Conservation (phyloP, 2,888 invertebrate species). For the Cremastinae sp. region DNA sequence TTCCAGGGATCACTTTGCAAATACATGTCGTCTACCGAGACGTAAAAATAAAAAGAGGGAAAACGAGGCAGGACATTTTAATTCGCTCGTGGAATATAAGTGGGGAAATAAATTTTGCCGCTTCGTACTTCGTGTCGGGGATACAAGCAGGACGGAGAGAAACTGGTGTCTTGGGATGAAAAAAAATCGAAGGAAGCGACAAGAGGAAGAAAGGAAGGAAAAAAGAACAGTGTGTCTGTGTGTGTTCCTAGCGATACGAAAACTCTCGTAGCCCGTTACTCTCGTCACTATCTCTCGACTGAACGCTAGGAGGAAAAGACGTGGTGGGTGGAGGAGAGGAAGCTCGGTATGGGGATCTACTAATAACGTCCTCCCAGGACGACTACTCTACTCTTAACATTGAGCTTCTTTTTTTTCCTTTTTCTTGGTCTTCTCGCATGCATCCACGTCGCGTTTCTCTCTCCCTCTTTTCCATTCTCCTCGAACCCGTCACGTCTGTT, state of each 20-base stretch:
- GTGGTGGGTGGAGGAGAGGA: slow-evolving; percentile 28
- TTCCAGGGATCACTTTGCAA: slow-evolving; percentile 19
- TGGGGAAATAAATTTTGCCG: slow-evolving; percentile 52
- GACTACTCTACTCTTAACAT: slow-evolving; percentile 26
- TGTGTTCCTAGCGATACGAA: slow-evolving; percentile 41
- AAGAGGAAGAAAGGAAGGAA: slow-evolving; percentile 25
- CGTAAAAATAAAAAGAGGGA: slow-evolving; percentile 1
- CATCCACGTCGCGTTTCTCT: slow-evolving; percentile 24
- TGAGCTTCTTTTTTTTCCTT: slow-evolving; percentile 31
- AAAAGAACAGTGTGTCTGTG: slow-evolving; percentile 38
- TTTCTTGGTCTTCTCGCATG: slow-evolving; percentile 26
- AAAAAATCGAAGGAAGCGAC: slow-evolving; percentile 4
- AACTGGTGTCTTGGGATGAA: slow-evolving; percentile 1
- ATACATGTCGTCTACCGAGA: background rate
- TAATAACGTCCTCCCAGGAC: slow-evolving; percentile 56
- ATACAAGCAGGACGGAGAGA: slow-evolving; percentile 41
- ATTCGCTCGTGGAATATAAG: slow-evolving; percentile 56
- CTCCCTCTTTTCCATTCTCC: slow-evolving; percentile 15
- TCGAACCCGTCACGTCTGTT: slow-evolving; percentile 46
- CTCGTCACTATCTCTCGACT: slow-evolving; percentile 49
- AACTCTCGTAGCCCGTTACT: slow-evolving; percentile 51
- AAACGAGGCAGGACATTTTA: slow-evolving; percentile 39
- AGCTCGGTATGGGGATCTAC: slow-evolving; percentile 41
- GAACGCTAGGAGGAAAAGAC: no score
- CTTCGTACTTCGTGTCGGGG: slow-evolving; percentile 50